Base-by-base conservation (phyloP, 1,140 invertebrate species). In the Drosophila subpulchrella region DNA sequence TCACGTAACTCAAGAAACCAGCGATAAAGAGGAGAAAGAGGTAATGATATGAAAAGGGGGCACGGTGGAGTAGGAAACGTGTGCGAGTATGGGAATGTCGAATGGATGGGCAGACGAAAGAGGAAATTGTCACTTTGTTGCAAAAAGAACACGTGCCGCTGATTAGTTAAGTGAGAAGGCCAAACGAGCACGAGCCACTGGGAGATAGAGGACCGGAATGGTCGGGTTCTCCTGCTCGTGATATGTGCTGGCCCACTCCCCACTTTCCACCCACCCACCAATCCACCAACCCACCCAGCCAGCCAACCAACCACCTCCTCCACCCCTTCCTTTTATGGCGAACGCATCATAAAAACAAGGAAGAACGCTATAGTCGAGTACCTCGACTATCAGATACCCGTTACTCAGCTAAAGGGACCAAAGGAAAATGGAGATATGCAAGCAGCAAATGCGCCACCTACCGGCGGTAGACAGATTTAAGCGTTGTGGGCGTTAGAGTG, bases 281-380 rank as follows among this genome's bases (percentile, higher is more conserved):
- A 51, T 34, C 51, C 57, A 47, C 61, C 8, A n/a, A 41, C 7
- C 32, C 1, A 34, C 0, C 24, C 44, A 24, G 30, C 20, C 38
- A 34, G 8, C 32, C 42, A 17, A 0, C 15, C 10, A 36, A 15
- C 17, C 34, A 34, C 39, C 13, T 13, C 27, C 44, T 20, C 24
- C 44, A 27, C 30, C 20, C 38, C 56, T 42, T 56, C 32, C 51
- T 84, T 80, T 78, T 86, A 86, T 78, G 61, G 62, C 78, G 71
- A 82, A 78, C 75, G 78, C 82, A 88, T 86, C 83, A 76, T 79
- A 86, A 86, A 86, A 88, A n/a, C n/a, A n/a, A n/a, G n/a, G n/a
- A n/a, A n/a, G n/a, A n/a, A n/a, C n/a, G n/a, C n/a, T n/a, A n/a
- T n/a, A n/a, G n/a, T n/a, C n/a, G n/a, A n/a, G n/a, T n/a, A n/a